These are phyloP conservation scores for Phania funesta DNA, from an alignment of 2,888 invertebrate genomes.

Conservation along the genomic window DNA sequence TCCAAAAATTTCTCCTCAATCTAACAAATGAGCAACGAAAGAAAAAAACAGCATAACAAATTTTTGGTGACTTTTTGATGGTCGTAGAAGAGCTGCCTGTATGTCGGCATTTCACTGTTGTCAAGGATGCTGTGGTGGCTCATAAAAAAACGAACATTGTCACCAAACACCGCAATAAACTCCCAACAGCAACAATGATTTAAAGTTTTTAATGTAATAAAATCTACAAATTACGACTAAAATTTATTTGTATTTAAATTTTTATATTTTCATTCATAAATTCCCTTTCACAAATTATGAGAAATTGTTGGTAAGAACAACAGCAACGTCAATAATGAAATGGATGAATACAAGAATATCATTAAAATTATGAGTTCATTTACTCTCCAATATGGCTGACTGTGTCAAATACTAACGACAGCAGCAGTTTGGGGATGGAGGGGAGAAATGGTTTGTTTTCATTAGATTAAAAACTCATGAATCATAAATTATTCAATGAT, in stretches of 20 bases:
- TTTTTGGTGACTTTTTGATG: conserved; percentile 34
- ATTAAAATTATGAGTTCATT: conserved; percentile 54
- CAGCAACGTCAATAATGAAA: not conserved
- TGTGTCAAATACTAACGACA: no score
- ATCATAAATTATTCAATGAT: not conserved
- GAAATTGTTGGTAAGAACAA: not conserved
- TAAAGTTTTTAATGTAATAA: conserved; percentile 44
- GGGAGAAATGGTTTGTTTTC: not conserved
- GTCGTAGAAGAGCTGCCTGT: not conserved
- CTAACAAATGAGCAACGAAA: conserved; percentile 29
- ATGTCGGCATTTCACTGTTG: not conserved
- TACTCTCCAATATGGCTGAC: not conserved
- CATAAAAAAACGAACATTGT: not conserved
- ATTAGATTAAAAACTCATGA: not conserved
- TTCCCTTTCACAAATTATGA: conserved; percentile 4
- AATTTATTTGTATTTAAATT: conserved; percentile 8
- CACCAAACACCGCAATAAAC: no score
- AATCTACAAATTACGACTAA: not conserved
- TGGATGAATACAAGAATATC: not conserved
- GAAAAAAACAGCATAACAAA: not conserved
- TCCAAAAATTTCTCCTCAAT: conserved; percentile 16
- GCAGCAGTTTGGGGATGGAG: not conserved
- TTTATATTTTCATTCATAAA: conserved; percentile 15
- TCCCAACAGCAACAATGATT: conserved; percentile 27
- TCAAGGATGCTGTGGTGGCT: not conserved